Evolutionary conservation across 1,140 invertebrate species (phyloP).

Genomic region (Liolophura sinensis): DNA sequence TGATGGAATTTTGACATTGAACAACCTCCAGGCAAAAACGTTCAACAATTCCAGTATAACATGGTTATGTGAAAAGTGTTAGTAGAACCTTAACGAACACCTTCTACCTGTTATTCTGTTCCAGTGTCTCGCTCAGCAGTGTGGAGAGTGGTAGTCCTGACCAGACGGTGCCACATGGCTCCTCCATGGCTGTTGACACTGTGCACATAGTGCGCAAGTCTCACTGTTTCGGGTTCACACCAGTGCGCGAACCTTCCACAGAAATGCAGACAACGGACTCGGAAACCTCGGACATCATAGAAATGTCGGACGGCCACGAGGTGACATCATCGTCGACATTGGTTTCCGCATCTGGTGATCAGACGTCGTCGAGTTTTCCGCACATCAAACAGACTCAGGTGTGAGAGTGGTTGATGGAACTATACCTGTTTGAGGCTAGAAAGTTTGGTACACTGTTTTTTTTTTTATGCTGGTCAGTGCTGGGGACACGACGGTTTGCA

Average conservation of each 20-base stretch:
- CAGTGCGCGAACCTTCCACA: conserved; percentile 26
- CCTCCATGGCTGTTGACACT: conserved; percentile 15
- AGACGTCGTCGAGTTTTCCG: too few species aligned
- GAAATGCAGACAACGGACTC: conserved; percentile 46
- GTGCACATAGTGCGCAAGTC: conserved; percentile 9
- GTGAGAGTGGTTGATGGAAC: too few species aligned
- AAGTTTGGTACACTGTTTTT: too few species aligned
- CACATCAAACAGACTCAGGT: too few species aligned
- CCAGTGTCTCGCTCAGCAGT: conserved; percentile 21
- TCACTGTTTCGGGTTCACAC: conserved; percentile 36
- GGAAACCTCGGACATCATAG: conserved; percentile 35
- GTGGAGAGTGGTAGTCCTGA: conserved; percentile 43
- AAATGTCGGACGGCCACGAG: conserved; percentile 22
- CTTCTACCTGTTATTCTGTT: neutral
- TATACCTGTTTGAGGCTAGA: too few species aligned
- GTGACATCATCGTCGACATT: too few species aligned
- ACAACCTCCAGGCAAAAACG: conserved; percentile 11
- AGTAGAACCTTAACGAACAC: neutral
- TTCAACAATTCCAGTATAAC: neutral
- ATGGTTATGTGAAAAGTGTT: neutral
- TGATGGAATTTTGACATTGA: conserved; percentile 31
- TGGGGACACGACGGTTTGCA: too few species aligned
- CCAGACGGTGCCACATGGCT: conserved; percentile 34
- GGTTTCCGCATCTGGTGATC: too few species aligned
- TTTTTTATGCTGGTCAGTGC: too few species aligned